A percentile compares a stretch with the other conserved stretches of the same genome.
These are phyloP conservation scores for Mesoligia furuncula DNA, from an alignment of 2,888 invertebrate genomes.

Conservation along the genomic window DNA sequence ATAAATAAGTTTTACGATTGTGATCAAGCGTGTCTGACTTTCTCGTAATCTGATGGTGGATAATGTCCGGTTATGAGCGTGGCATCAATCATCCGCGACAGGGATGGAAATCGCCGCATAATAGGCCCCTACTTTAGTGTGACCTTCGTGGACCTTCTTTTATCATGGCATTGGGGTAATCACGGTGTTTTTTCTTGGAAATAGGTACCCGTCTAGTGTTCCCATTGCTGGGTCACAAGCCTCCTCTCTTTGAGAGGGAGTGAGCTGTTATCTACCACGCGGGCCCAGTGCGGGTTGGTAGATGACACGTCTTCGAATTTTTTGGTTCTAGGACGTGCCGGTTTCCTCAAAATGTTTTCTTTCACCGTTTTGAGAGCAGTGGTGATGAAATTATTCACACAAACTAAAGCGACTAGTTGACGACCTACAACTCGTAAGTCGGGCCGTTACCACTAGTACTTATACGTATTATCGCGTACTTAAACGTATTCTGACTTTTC, in stretches of 20 bases:
- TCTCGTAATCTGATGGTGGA: constrained; percentile 59
- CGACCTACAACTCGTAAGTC: background rate
- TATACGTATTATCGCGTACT: background rate
- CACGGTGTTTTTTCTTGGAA: constrained; percentile 10
- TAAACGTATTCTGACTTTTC: background rate
- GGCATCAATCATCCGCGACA: constrained; percentile 67
- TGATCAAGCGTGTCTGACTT: constrained; percentile 60
- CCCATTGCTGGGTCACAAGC: no score
- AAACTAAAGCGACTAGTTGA: background rate
- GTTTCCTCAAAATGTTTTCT: background rate
- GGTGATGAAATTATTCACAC: background rate
- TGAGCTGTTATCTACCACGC: no score
- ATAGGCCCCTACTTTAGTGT: constrained; percentile 54
- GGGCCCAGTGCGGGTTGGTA: background rate
- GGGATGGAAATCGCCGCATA: constrained; percentile 61
- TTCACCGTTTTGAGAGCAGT: background rate
- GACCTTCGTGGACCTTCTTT: constrained; percentile 62
- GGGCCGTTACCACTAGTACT: background rate
- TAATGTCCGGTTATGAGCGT: constrained; percentile 57
- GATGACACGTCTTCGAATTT: background rate
- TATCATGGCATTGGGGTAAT: constrained; percentile 33
- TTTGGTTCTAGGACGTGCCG: background rate
- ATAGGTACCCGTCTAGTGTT: background rate
- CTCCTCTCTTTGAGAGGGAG: no score
- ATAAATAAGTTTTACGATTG: constrained; percentile 54